Percentiles rank a stretch among this genome's conserved stretches.
phyloP scores from a whole-genome alignment of 2,113 vertebrate genomes.

The Tenebrosternarchus preto region DNA sequence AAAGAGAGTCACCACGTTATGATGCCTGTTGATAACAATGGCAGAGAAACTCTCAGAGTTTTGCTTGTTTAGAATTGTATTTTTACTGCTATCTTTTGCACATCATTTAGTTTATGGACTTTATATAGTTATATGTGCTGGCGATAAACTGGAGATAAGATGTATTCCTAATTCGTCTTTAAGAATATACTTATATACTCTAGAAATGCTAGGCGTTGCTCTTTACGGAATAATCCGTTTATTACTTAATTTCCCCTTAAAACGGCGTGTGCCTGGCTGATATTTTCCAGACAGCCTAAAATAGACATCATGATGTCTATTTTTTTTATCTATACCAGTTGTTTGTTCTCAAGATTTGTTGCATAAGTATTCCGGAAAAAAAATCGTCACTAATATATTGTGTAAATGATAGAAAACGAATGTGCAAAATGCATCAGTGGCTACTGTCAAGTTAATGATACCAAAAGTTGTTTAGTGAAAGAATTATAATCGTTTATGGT shows the following conservation, averaged over 20 bases:
- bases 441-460: conserved; percentile 24
- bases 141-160: not conserved
- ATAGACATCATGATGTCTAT: not conserved
- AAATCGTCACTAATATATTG: not conserved
- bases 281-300: not conserved
- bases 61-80: not conserved
- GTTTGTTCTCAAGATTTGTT: not conserved
- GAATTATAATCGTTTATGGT: not conserved
- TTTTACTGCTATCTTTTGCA: not conserved
- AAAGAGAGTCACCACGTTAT: conserved; percentile 15
- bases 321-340: not conserved
- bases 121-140: not conserved
- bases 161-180: not conserved
- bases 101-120: not conserved
- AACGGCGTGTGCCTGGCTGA: not conserved
- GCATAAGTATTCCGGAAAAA: not conserved
- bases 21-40: conserved; percentile 35
- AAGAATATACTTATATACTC: not conserved
- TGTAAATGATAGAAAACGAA: not conserved
- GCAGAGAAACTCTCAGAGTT: not conserved
- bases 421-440: not conserved
- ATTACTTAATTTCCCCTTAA: not conserved
- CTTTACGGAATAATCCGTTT: no score
- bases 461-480: conserved; percentile 14
- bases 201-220: not conserved